Percentiles rank a stretch among this genome's conserved stretches.
phyloP scores from a whole-genome alignment of 2,888 invertebrate genomes.

The Epsilonema sp. region DNA sequence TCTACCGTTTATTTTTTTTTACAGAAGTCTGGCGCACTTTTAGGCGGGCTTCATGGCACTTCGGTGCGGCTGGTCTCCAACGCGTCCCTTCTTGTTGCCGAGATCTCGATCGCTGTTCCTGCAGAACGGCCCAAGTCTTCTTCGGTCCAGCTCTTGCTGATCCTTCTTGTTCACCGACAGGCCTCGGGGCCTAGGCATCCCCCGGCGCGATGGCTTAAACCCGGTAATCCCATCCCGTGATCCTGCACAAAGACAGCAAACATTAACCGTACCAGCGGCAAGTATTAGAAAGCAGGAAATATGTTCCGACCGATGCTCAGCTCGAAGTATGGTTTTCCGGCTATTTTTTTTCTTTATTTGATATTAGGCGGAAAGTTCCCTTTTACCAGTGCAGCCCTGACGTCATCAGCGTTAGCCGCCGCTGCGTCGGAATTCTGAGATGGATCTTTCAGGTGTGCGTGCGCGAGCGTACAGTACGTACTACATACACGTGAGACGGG shows the following conservation, averaged over 20 bases:
- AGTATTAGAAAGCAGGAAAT: too few species aligned
- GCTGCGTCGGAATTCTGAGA: too few species aligned
- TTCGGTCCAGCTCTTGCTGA: too few species aligned
- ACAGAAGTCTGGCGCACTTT: neutral
- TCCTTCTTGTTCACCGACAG: too few species aligned
- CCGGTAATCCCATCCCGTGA: neutral
- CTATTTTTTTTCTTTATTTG: neutral
- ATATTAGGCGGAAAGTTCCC: neutral
- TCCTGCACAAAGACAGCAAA: too few species aligned
- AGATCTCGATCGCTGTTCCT: neutral
- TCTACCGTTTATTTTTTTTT: too few species aligned
- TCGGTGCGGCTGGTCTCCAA: neutral
- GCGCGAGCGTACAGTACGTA: too few species aligned
- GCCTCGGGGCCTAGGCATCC: too few species aligned
- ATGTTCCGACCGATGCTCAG: constrained; percentile 2
- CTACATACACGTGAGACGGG: constrained; percentile 46
- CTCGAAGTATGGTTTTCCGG: neutral
- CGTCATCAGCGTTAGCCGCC: too few species aligned
- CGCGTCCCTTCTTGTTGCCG: neutral
- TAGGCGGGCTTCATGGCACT: neutral
- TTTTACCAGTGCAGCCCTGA: too few species aligned
- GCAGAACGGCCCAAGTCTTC: neutral
- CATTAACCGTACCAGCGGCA: too few species aligned
- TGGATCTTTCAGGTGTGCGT: too few species aligned
- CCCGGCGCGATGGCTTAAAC: neutral